Evolutionary conservation across 2,888 invertebrate genomes (phyloP).

Genomic region (Acleris cristana): DNA sequence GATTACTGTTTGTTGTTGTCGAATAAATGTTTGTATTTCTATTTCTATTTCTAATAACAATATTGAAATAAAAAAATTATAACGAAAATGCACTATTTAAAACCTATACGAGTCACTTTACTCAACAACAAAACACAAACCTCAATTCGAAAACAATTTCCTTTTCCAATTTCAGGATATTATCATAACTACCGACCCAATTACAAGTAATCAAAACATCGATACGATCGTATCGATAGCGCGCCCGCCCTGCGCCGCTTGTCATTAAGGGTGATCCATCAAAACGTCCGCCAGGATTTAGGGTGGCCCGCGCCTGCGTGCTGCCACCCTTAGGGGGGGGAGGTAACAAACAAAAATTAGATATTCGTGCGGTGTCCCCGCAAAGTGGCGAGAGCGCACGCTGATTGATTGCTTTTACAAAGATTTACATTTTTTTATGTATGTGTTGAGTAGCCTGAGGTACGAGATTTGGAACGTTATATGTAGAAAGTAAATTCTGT

Average conservation of each 20-base stretch:
- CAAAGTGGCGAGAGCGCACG: constrained; percentile 70
- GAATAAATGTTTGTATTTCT: too few species aligned
- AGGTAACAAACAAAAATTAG: constrained; percentile 80
- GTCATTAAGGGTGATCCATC: constrained; percentile 85
- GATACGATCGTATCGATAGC: constrained; percentile 44
- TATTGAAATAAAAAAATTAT: too few species aligned
- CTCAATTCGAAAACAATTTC: constrained; percentile 4
- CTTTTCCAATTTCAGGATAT: constrained; percentile 10
- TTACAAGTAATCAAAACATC: constrained; percentile 54
- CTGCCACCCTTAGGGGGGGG: constrained; percentile 40
- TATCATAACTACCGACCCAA: constrained; percentile 42
- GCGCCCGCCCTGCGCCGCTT: constrained; percentile 75
- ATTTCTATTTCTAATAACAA: too few species aligned
- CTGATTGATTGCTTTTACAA: constrained; percentile 76
- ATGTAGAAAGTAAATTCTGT: too few species aligned
- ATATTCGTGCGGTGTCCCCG: constrained; percentile 81
- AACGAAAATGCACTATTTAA: too few species aligned
- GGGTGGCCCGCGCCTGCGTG: constrained; percentile 78
- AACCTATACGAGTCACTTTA: too few species aligned
- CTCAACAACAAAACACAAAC: background rate
- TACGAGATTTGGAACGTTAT: background rate
- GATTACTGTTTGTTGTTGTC: too few species aligned
- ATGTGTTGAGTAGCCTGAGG: constrained; percentile 7
- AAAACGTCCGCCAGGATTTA: constrained; percentile 82
- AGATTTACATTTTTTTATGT: constrained; percentile 54